Percentiles rank a stretch among this genome's conserved stretches.
Conservation (phyloP, 2,888 invertebrate species). For the Schizotus pectinicornis region DNA sequence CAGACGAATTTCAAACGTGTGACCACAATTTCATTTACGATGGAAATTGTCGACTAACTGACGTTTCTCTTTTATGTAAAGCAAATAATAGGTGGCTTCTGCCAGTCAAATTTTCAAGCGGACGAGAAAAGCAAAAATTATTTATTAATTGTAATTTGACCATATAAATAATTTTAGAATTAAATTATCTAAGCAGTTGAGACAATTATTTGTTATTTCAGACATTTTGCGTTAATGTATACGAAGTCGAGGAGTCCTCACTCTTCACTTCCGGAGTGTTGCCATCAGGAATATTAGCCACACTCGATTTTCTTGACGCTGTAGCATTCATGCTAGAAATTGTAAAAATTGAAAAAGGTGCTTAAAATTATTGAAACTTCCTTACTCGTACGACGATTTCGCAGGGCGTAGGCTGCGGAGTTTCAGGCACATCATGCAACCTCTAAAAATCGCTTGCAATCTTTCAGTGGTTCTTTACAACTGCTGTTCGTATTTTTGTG, state of each 20-base stretch:
- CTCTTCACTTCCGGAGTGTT: neutral
- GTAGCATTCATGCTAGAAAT: conserved; percentile 25
- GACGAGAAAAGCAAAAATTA: conserved; percentile 7
- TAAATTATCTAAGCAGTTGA: too few relatives aligned
- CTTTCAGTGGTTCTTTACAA: too few relatives aligned
- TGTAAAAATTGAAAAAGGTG: neutral
- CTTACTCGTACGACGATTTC: conserved; percentile 34
- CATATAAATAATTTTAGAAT: neutral
- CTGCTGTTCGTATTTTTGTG: too few relatives aligned
- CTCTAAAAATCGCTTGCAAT: too few relatives aligned
- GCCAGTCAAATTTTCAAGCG: conserved; percentile 3
- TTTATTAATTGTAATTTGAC: neutral
- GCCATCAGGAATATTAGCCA: neutral
- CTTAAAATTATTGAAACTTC: too few relatives aligned
- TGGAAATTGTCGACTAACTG: conserved; percentile 25
- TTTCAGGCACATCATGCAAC: too few relatives aligned
- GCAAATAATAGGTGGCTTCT: conserved; percentile 8
- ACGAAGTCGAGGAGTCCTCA: neutral
- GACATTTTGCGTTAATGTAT: neutral
- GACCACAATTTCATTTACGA: conserved; percentile 29
- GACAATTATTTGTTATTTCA: too few relatives aligned
- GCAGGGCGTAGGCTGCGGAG: conserved; percentile 5
- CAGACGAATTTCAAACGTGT: conserved; percentile 26
- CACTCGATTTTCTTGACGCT: neutral
- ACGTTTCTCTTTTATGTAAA: conserved; percentile 31